These are phyloP conservation scores for Corydoras maculifer DNA, from an alignment of 2,113 vertebrate genomes.

Conservation along the genomic window DNA sequence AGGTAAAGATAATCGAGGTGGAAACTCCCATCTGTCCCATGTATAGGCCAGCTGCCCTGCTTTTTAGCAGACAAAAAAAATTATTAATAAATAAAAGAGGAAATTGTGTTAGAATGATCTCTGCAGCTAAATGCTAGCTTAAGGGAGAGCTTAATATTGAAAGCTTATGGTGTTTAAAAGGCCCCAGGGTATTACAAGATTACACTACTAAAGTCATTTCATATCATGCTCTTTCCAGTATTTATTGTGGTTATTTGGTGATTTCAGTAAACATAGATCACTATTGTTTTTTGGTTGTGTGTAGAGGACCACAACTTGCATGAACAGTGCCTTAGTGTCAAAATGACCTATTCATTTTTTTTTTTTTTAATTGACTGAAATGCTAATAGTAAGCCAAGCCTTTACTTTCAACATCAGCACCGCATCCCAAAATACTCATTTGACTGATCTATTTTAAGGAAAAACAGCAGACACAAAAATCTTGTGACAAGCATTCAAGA, in stretches of 20 bases:
- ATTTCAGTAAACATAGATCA: not conserved
- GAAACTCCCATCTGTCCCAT: conserved; percentile 76
- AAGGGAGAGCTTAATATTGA: conserved; percentile 7
- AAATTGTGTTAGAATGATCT: conserved; percentile 38
- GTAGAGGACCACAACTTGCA: too few species aligned
- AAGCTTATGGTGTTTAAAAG: conserved; percentile 9
- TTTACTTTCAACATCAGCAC: too few species aligned
- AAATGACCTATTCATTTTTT: too few species aligned
- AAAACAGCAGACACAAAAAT: too few species aligned
- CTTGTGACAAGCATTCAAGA: too few species aligned
- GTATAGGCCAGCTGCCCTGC: conserved; percentile 72
- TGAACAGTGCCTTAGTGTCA: too few species aligned
- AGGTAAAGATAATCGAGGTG: conserved; percentile 73
- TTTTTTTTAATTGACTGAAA: too few species aligned
- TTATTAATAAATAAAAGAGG: conserved; percentile 39
- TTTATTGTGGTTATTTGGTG: not conserved
- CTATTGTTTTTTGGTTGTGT: too few species aligned
- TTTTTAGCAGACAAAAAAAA: conserved; percentile 43
- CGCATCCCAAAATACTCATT: too few species aligned
- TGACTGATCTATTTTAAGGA: too few species aligned
- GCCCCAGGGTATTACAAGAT: not conserved
- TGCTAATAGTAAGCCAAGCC: too few species aligned
- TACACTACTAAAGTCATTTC: not conserved
- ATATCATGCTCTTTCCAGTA: not conserved
- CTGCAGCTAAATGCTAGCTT: conserved; percentile 1